Conservation (phyloP, 53 echinoderm and acorn worm species). For the Echinometra lucunter region DNA sequence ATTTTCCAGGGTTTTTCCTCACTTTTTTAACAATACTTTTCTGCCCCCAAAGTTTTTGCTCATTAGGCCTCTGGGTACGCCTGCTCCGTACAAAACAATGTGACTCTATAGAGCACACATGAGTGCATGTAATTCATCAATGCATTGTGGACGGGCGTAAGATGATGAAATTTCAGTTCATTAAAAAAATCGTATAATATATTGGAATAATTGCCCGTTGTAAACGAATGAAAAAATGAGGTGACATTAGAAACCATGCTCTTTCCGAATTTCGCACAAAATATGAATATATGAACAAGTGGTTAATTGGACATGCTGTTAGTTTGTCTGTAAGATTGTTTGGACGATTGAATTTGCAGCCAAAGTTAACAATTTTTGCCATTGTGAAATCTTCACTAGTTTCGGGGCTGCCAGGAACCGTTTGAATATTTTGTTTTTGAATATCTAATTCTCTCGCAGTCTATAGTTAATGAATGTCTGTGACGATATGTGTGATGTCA, state of each 20-base stretch:
- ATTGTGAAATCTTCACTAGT: not conserved
- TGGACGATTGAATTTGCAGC: not conserved
- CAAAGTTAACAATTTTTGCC: not conserved
- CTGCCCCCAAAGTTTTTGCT: no score
- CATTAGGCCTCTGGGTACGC: no score
- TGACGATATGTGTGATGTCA: constrained; percentile 11
- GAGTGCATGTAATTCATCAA: no score
- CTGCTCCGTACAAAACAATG: no score
- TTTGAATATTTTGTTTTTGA: not conserved
- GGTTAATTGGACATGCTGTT: not conserved
- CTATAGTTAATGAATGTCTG: not conserved
- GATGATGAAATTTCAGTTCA: no score
- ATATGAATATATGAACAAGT: not conserved
- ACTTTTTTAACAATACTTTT: no score
- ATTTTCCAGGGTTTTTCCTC: no score
- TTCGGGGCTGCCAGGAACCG: not conserved
- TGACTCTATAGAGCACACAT: no score
- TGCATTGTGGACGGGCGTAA: no score
- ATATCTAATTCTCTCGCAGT: not conserved
- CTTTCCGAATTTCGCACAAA: not conserved
- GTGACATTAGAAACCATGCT: not conserved
- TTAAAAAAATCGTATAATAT: no score
- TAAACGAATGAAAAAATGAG: not conserved
- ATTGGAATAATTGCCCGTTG: no score
- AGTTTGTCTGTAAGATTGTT: not conserved